Evolutionary conservation across 2,797 vertebrate species (phyloP).

Genomic region (Bufotes viridis): DNA sequence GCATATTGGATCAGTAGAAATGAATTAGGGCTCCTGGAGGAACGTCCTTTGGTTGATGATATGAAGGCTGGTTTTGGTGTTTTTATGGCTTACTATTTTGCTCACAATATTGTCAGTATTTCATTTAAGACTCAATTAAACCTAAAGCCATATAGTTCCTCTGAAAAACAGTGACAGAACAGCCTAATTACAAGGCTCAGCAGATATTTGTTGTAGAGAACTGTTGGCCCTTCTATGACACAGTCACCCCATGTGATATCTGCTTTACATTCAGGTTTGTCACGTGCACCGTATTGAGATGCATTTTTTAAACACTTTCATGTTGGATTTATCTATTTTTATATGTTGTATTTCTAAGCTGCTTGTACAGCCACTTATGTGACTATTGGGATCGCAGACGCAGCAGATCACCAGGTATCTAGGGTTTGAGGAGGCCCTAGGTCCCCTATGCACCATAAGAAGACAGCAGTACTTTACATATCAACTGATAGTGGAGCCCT

Average conservation of each 20-base stretch:
- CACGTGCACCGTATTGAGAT: background rate
- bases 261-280: background rate
- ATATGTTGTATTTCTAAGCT: background rate
- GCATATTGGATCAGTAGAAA: constrained; percentile 60
- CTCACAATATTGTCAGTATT: constrained; percentile 30
- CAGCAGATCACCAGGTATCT: background rate
- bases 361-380: background rate
- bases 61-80: constrained; percentile 41
- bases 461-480: too few relatives aligned
- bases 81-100: constrained; percentile 42
- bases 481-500: too few relatives aligned
- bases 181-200: constrained; percentile 27
- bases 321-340: background rate
- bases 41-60: constrained; percentile 55
- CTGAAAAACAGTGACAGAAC: constrained; percentile 17
- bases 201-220: background rate
- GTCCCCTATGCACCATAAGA: background rate
- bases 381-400: background rate
- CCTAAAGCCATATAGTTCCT: constrained; percentile 15
- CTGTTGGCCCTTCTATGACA: background rate
- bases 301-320: background rate
- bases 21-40: constrained; percentile 58
- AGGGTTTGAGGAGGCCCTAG: background rate
- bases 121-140: constrained; percentile 46
- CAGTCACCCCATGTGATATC: too few relatives aligned